phyloP scores from a whole-genome alignment of 1,140 invertebrate genomes.

The Drosophila ambigua region DNA sequence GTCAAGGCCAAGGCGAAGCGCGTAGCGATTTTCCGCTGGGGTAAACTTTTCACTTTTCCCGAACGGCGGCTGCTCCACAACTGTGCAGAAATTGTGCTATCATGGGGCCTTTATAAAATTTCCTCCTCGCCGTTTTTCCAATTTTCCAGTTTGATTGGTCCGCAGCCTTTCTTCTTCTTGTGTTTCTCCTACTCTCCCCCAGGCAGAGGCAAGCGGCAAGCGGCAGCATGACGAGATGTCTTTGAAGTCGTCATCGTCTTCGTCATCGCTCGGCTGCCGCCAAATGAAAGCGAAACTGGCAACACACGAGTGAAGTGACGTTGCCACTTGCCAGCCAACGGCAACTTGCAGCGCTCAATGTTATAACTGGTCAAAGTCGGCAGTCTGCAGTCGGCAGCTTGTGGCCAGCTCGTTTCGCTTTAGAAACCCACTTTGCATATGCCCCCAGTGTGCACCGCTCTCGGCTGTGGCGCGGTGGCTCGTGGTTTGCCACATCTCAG shows the following conservation, averaged over 20 bases:
- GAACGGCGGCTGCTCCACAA: slow-evolving; percentile 55
- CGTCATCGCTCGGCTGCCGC: slow-evolving; percentile 45
- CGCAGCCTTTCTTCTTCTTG: slow-evolving; percentile 59
- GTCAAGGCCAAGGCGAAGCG: slow-evolving; percentile 54
- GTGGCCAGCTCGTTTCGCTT: slow-evolving; percentile 56
- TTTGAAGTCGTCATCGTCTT: slow-evolving; percentile 40
- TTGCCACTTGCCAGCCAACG: slow-evolving; percentile 41
- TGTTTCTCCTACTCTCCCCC: slow-evolving; percentile 14
- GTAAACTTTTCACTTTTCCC: slow-evolving; percentile 46
- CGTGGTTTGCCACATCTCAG: slow-evolving; percentile 57
- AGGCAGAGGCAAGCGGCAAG: background rate
- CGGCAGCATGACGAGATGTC: slow-evolving; percentile 38
- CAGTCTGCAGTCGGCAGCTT: background rate
- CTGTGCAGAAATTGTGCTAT: slow-evolving; percentile 56
- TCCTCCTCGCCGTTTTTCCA: slow-evolving; percentile 68
- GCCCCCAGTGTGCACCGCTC: slow-evolving; percentile 26
- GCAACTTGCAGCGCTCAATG: slow-evolving; percentile 50
- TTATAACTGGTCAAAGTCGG: slow-evolving; percentile 76
- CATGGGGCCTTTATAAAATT: slow-evolving; percentile 79
- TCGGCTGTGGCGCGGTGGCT: background rate
- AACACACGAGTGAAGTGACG: slow-evolving; percentile 51
- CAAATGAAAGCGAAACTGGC: slow-evolving; percentile 80
- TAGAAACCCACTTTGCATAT: slow-evolving; percentile 79
- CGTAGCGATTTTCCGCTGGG: slow-evolving; percentile 2
- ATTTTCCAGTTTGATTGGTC: slow-evolving; percentile 78